Conservation (phyloP, 2,888 invertebrate genomes). For the Merodon equestris region DNA sequence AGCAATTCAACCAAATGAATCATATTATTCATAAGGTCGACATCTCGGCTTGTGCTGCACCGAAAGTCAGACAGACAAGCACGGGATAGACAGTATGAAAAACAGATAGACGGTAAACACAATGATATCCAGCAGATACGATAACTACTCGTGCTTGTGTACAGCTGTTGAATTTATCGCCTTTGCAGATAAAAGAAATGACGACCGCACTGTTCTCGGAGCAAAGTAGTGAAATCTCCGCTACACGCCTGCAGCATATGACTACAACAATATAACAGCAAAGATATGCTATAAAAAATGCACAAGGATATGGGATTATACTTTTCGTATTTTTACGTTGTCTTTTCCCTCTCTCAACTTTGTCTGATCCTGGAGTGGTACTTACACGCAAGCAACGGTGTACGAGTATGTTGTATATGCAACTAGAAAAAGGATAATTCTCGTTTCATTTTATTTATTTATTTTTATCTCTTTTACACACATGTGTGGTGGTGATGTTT, state of each 20-base stretch:
- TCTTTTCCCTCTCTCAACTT: conserved; percentile 23
- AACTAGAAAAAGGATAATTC: conserved; percentile 39
- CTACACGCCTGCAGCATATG: conserved; percentile 48
- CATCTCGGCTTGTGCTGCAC: conserved; percentile 12
- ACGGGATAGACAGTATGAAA: no score
- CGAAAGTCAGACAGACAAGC: conserved; percentile 9
- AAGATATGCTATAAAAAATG: conserved; percentile 61
- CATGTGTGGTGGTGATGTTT: conserved; percentile 16
- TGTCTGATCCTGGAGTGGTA: conserved; percentile 36
- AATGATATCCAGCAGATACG: conserved; percentile 53
- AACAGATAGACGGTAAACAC: conserved; percentile 32
- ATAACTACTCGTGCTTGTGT: conserved; percentile 54
- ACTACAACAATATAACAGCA: conserved; percentile 28
- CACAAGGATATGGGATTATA: conserved; percentile 64
- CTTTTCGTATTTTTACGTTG: conserved; percentile 7
- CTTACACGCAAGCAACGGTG: conserved; percentile 14
- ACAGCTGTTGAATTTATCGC: conserved; percentile 65
- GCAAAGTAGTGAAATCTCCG: conserved; percentile 7
- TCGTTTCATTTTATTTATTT: conserved; percentile 38
- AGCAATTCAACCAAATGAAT: conserved; percentile 46
- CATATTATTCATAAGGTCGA: conserved; percentile 46
- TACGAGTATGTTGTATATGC: conserved; percentile 21
- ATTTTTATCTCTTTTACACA: conserved; percentile 23
- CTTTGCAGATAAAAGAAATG: conserved; percentile 63
- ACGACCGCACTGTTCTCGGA: conserved; percentile 18